Base-by-base conservation (phyloP, 2,888 invertebrate species). In the Drosophila maculinotata region DNA sequence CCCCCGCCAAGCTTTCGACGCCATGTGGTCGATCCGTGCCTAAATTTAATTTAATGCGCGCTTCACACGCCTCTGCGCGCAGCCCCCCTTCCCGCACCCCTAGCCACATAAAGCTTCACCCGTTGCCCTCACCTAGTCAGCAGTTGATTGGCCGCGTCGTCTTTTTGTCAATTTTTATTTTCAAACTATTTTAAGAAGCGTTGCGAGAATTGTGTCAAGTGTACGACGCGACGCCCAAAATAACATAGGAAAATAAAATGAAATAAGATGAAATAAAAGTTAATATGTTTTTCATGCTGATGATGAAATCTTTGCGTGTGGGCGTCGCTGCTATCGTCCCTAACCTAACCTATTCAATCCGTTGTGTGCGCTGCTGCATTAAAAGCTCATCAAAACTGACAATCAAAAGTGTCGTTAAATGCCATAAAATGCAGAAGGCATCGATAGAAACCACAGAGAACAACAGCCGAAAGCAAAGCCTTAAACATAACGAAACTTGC, bases 11-110 rank as follows among this genome's bases (percentile, higher is more conserved):
- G 76, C 64, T 75, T 38, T 17, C 45, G 20, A 31, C 66, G 52
- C 84, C 81, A 81, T 84, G 81, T 79, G 84, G 75, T 76, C 71
- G 66, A 49, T 77, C 66, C 59, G 76, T 85, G 87, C 78, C 80
- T 79, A 87, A 87, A 79, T 85, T 87, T 79, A 87, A 87, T 87
- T 76, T 87, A 81, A 79, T 87, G 72, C 70, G 68, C 76, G 65
- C 71, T 79, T 85, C 67, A 70, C 69, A 85, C 79, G 73, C 69
- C 62, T 44, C 51, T 53, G 44, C 62, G 12, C 20, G 12, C 45
- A 12, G 6, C 26, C 2, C 17, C 33, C 36, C 20, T 12, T 6
- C 54, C 14, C 48, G 3, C 14, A 17, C 52, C 10, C 59, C 38
- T 1, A 12, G 8, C 1, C 39, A n/a, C 25, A 14, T 39, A 56